Conservation (phyloP, 53 echinoderm and acorn worm species). For the Patiria pectinifera region DNA sequence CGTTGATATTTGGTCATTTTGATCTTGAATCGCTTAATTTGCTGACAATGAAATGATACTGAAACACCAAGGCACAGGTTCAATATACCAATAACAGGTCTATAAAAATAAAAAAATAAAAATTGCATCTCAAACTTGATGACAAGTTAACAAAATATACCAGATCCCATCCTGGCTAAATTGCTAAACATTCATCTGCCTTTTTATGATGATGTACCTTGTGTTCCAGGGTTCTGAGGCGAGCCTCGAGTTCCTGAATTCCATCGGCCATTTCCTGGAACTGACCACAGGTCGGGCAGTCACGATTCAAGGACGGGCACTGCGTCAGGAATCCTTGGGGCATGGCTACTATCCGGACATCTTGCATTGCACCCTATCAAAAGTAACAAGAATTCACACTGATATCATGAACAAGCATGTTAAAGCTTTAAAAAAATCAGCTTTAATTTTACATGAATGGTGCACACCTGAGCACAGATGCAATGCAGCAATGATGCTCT, state of each 20-base stretch:
- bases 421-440: too few relatives aligned
- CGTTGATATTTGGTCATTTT: too few relatives aligned
- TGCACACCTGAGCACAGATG: too few relatives aligned
- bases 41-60: too few relatives aligned
- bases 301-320: conserved; percentile 79
- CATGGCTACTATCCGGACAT: conserved; percentile 86
- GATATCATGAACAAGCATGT: background rate
- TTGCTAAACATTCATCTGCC: background rate
- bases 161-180: background rate
- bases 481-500: too few relatives aligned
- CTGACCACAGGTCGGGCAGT: conserved; percentile 97
- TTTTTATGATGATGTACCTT: conserved; percentile 62
- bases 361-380: conserved; percentile 83
- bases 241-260: conserved; percentile 71
- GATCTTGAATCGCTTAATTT: too few relatives aligned
- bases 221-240: conserved; percentile 75
- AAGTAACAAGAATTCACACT: background rate
- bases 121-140: too few relatives aligned
- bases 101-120: too few relatives aligned
- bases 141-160: background rate
- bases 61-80: too few relatives aligned
- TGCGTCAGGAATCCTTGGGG: conserved; percentile 86
- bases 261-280: conserved; percentile 82
- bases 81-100: too few relatives aligned
- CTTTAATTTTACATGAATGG: too few relatives aligned